Evolutionary conservation across 1,140 invertebrate genomes (phyloP).

Genomic region (Caerostris extrusa): DNA sequence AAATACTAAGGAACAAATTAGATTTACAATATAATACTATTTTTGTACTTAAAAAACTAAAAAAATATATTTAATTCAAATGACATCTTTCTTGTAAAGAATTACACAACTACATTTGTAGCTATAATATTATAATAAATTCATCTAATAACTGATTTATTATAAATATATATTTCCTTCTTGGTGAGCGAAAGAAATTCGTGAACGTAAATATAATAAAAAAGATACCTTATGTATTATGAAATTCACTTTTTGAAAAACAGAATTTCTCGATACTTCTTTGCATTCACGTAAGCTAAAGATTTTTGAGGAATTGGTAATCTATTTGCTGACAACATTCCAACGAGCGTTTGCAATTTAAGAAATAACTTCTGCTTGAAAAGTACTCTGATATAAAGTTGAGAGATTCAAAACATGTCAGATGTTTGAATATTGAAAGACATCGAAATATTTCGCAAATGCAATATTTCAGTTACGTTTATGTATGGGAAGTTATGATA

Average conservation of each 20-base stretch:
- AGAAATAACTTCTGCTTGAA: conserved; percentile 17
- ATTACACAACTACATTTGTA: too few species aligned
- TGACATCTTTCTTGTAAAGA: too few species aligned
- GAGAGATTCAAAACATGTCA: background rate
- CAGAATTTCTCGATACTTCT: background rate
- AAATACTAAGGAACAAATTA: too few species aligned
- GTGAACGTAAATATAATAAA: background rate
- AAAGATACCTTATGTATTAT: background rate
- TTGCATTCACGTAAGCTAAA: background rate
- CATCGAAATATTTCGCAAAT: conserved; percentile 11
- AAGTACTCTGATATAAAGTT: background rate
- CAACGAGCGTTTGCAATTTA: background rate
- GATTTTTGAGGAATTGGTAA: background rate
- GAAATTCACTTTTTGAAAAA: background rate
- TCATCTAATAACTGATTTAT: too few species aligned
- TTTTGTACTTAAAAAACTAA: too few species aligned
- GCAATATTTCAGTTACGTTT: background rate
- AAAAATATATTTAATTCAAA: too few species aligned
- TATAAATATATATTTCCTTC: too few species aligned
- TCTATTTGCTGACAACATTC: conserved; percentile 3
- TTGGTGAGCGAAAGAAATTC: background rate
- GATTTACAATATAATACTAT: too few species aligned
- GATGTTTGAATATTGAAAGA: background rate
- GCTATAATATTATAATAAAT: too few species aligned
- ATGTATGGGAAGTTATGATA: background rate